Evolutionary conservation across 2,888 invertebrate species (phyloP).

Genomic region (Drosophila mimica): DNA sequence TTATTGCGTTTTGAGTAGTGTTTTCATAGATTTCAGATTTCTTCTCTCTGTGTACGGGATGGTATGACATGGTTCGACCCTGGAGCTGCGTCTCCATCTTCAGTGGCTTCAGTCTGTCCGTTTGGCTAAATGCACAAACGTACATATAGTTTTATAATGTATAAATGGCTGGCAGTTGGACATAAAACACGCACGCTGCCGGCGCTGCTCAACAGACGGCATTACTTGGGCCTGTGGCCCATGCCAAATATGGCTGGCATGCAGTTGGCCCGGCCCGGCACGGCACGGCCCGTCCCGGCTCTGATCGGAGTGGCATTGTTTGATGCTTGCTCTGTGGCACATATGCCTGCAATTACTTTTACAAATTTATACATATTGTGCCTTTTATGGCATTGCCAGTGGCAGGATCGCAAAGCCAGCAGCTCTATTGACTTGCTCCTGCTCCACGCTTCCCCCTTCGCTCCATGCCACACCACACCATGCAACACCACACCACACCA

Average conservation of each 20-base stretch:
- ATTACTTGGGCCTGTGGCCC: slow-evolving; percentile 70
- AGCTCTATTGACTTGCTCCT: slow-evolving; percentile 63
- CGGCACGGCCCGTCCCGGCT: slow-evolving; percentile 18
- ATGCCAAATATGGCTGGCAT: slow-evolving; percentile 71
- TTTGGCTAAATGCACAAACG: slow-evolving; percentile 31
- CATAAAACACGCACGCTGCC: slow-evolving; percentile 76
- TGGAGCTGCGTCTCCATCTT: slow-evolving; percentile 42
- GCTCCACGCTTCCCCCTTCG: not conserved
- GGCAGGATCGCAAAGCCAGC: slow-evolving; percentile 61
- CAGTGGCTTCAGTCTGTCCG: slow-evolving; percentile 20
- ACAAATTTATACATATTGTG: slow-evolving; percentile 84
- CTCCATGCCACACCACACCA: not conserved
- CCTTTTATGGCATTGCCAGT: slow-evolving; percentile 77
- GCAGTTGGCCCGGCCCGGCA: slow-evolving; percentile 39
- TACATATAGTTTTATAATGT: slow-evolving; percentile 79
- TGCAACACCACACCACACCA: slow-evolving; percentile 8
- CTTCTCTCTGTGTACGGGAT: slow-evolving; percentile 12
- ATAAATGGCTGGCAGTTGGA: slow-evolving; percentile 81
- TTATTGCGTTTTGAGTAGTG: not conserved
- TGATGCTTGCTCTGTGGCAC: slow-evolving; percentile 68
- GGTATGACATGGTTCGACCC: slow-evolving; percentile 36
- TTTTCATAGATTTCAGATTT: no score
- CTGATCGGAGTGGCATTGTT: slow-evolving; percentile 65
- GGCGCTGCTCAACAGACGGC: slow-evolving; percentile 41
- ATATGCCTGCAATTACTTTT: slow-evolving; percentile 83